These are phyloP conservation scores for Thaleichthys pacificus DNA, from an alignment of 2,797 vertebrate genomes.

Conservation along the genomic window DNA sequence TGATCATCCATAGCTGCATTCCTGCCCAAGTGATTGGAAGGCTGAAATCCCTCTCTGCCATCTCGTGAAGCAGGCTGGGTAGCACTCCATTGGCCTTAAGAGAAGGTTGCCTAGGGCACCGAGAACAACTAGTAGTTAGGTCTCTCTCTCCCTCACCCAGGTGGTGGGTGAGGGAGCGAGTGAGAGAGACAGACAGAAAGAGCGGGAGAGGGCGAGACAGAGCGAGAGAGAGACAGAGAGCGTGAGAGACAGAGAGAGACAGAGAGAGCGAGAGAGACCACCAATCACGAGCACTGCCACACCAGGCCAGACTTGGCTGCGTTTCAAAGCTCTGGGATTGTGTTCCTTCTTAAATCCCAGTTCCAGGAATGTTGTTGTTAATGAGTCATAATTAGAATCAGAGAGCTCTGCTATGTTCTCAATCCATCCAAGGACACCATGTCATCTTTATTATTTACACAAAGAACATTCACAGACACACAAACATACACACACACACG, in stretches of 20 bases:
- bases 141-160: too few relatives aligned
- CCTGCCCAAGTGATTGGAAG: background rate
- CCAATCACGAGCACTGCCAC: too few relatives aligned
- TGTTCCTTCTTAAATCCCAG: slow-evolving; percentile 19
- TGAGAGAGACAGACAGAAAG: too few relatives aligned
- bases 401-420: slow-evolving; percentile 35
- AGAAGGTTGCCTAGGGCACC: slow-evolving; percentile 46
- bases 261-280: too few relatives aligned
- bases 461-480: background rate
- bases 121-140: slow-evolving; percentile 54
- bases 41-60: slow-evolving; percentile 28
- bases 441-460: slow-evolving; percentile 45
- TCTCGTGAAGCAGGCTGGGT: slow-evolving; percentile 22
- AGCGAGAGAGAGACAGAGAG: background rate
- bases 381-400: slow-evolving; percentile 52
- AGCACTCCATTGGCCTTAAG: slow-evolving; percentile 52
- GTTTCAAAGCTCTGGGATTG: slow-evolving; percentile 52
- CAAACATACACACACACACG: background rate
- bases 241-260: too few relatives aligned
- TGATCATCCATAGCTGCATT: background rate
- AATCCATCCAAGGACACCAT: slow-evolving; percentile 40
- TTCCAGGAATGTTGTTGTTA: slow-evolving; percentile 39
- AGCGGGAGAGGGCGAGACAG: too few relatives aligned
- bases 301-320: slow-evolving; percentile 56
- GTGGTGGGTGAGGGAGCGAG: background rate